Base-by-base conservation (phyloP, 2,888 invertebrate species). In the Drosophila mimica region DNA sequence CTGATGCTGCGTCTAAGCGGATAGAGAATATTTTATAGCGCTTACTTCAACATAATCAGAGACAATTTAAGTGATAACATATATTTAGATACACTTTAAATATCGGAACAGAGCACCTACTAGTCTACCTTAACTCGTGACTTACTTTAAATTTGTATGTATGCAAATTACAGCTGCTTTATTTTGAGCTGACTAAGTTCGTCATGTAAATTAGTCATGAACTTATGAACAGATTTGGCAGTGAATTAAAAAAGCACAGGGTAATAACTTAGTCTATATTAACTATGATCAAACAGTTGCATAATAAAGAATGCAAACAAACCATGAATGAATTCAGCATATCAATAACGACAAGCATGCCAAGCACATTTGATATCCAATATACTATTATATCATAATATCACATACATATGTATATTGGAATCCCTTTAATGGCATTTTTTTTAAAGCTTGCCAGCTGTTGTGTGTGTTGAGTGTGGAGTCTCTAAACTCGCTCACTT, bases 401-500 rank as follows among this genome's bases (percentile, higher is more conserved):
- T 13, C n/a, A 43, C 28, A 57, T 43, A 30, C 25, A 30, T n/a
- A 36, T 48, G 6, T 25, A 25, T 34, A 63, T 63, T 34, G 17
- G 6, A 11, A 17, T 33, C 4, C 6, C 28, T 20, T 30, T 60
- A 36, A 74, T 46, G 73, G 1, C 25, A 25, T 25, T 25, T 43
- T 11, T 43, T 60, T 65, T 20, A 5, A 51, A 48, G 31, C 40
- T 49, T 46, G 25, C 46, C 46, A 15, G 17, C 43, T 53, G 43
- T n/a, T 61, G 33, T 58, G 30, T 17, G 17, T 36, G 33, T 20
- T 61, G 25, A 48, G 34, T 20, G 13, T 17, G 58, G 70, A 51
- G 52, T 51, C 51, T 60, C 48, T 62, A 79, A 71, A 63, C 43
- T 28, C 28, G 63, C 58, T 57, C 66, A 31, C 52, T 60, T 66